Base-by-base conservation (phyloP, 2,113 vertebrate species). In the Oncorhynchus tshawytscha region DNA sequence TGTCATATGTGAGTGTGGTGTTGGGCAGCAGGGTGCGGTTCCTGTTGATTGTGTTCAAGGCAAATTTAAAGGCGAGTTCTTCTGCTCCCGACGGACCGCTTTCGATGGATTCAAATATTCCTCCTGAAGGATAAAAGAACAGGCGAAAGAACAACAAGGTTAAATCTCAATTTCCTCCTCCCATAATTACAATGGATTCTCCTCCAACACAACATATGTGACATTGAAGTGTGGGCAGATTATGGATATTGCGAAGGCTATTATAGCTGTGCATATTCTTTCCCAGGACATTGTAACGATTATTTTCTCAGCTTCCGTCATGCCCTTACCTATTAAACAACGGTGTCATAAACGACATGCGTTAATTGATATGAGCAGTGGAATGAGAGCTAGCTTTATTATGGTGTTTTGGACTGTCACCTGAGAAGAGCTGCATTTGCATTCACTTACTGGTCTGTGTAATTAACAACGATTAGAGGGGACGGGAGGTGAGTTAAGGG, bases 31-130 rank as follows among this genome's bases (percentile, higher is more conserved):
- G 94, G 18, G 97, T 99, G 88, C 97, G 95, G 88, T 99, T 99
- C 91, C 97, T 96, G 94, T 99, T 99, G 93, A 99, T 99, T 87
- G 97, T 99, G 87, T 99, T 99, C 93, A 99, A 95, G 84, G 97
- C 97, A 94, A 99, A 99, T 93, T 98, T 96, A 91, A 99, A 99
- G 74, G 97, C 97, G 82, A 99, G 90, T 92, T 99, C 97, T 90
- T 99, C 97, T 80, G 97, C 96, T 93, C 97, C 97, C 67, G 98
- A 98, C 74, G 97, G 97, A 67, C 96, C 96, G 77, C 96, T 97
- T 90, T 99, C 97, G 83, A 97, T 96, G 90, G 96, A 98, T 90
- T 99, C 97, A 92, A 99, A 99, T 93, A 99, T 99, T 86, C 97
- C 97, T 84, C 97, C 97, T 99, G 79, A 20, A 54, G 70, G 29